phyloP scores from a whole-genome alignment of 2,797 vertebrate species.

The Oreochromis mossambicus region DNA sequence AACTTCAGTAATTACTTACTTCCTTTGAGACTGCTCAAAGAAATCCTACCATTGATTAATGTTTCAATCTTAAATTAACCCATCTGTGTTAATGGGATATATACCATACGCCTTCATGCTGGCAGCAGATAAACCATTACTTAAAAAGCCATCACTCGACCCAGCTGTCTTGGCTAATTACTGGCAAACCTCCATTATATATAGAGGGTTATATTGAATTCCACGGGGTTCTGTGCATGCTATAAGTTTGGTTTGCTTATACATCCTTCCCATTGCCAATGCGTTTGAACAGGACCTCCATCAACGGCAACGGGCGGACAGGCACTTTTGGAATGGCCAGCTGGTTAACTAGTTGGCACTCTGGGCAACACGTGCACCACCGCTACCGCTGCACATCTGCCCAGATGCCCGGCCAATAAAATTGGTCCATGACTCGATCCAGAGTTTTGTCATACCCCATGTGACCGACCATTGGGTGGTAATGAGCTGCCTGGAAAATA shows the following conservation, averaged over 20 bases:
- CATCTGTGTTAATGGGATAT: not conserved
- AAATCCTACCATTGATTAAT: not conserved
- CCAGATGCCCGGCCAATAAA: not conserved
- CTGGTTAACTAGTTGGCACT: not conserved
- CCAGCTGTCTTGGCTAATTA: not conserved
- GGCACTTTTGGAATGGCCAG: not conserved
- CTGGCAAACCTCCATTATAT: not conserved
- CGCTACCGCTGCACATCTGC: not conserved
- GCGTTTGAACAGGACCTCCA: not conserved
- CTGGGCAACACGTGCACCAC: not conserved
- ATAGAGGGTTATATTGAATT: not conserved
- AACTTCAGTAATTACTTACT: not conserved
- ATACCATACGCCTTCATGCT: not conserved
- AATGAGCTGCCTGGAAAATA: not conserved
- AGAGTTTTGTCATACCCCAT: not conserved
- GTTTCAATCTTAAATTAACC: not conserved
- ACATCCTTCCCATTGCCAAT: not conserved
- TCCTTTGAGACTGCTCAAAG: not conserved
- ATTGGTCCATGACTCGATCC: not conserved
- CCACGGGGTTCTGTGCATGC: not conserved
- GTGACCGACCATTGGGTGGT: not conserved
- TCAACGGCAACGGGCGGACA: accelerated
- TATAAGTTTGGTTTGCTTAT: not conserved
- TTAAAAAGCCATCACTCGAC: not conserved
- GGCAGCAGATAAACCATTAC: not conserved